Base-by-base conservation (phyloP, 2,113 vertebrate species). In the Numenius arquata region DNA sequence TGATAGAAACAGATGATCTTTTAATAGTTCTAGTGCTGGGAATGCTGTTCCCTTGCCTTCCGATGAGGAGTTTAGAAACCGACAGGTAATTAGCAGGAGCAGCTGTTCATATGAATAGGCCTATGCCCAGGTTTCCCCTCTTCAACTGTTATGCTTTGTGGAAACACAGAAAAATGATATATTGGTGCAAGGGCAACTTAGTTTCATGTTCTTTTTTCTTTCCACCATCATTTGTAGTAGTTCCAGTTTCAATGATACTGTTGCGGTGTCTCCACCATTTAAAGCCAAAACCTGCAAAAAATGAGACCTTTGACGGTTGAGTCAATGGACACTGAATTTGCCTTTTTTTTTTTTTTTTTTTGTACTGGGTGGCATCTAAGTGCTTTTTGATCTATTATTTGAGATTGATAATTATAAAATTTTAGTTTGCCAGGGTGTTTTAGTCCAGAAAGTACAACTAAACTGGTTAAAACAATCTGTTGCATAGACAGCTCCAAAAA, bases 21-120 rank as follows among this genome's bases (percentile, higher is more conserved):
- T 95, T 94, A 96, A 96, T 90, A 88, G 68, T 95, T 97, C 73
- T 90, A 94, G 94, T 93, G 88, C 56, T 95, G 79, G 65, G 66
- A 84, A 95, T 90, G 96, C 66, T 93, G 88, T 74, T 96, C 73
- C 67, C 90, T 88, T 18, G 1, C 79, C 85, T 96, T 96, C 84
- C 2, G 4, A 91, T 40, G 34, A 89, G 63, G 61, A 95, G 62
- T 94, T 95, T 88, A 93, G 91, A 84, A 96, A 79, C 80, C 40
- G 45, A 95, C 91, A 96, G 92, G 89, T 96, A 96, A 97, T 97
- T 97, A 97, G 85, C 90, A 90, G 48, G 65, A 97, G 85, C 96
- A 97, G 95, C 87, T 97, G 96, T 96, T 96, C 89, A 65, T 96
- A 47, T 41, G 84, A 79, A 82, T 32, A 86, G n/a, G 73, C 84